These are phyloP conservation scores for Diplosoma virens DNA, from an alignment of 23 tunicate genomes.

Conservation along the genomic window DNA sequence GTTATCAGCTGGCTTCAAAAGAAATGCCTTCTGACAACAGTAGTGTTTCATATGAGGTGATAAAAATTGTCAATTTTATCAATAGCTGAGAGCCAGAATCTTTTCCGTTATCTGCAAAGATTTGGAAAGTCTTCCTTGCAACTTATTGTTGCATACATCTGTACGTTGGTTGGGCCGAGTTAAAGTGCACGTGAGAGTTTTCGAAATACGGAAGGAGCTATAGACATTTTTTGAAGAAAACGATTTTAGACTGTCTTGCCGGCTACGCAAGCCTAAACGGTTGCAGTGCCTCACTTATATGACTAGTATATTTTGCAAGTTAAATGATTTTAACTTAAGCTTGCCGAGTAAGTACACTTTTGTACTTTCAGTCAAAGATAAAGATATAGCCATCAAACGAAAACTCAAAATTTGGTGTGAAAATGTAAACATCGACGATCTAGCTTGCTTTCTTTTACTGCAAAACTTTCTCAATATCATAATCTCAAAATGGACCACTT, in stretches of 20 bases:
- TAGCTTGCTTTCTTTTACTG: constrained; percentile 6
- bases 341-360: not conserved
- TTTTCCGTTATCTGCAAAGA: constrained; percentile 1
- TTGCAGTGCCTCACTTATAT: constrained; percentile 1
- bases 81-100: not conserved
- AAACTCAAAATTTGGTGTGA: too few relatives aligned
- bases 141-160: constrained; percentile 4
- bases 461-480: constrained; percentile 2
- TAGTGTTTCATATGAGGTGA: not conserved
- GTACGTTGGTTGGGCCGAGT: not conserved
- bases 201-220: not conserved
- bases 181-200: not conserved
- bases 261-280: not conserved
- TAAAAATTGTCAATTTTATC: not conserved
- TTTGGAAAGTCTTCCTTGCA: constrained; percentile 1
- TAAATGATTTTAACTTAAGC: constrained; percentile 5
- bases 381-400: not conserved
- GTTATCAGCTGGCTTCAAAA: not conserved
- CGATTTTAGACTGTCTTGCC: not conserved
- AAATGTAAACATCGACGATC: not conserved
- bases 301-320: constrained; percentile 1
- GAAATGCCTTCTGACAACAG: not conserved
- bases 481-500: not conserved
- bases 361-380: not conserved
- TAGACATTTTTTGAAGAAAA: constrained; percentile 4